A percentile compares a stretch with the other conserved stretches of the same genome.
These are phyloP conservation scores for Desmophyllum pertusum DNA, from an alignment of 92 coral and sea anemone species.

Conservation along the genomic window DNA sequence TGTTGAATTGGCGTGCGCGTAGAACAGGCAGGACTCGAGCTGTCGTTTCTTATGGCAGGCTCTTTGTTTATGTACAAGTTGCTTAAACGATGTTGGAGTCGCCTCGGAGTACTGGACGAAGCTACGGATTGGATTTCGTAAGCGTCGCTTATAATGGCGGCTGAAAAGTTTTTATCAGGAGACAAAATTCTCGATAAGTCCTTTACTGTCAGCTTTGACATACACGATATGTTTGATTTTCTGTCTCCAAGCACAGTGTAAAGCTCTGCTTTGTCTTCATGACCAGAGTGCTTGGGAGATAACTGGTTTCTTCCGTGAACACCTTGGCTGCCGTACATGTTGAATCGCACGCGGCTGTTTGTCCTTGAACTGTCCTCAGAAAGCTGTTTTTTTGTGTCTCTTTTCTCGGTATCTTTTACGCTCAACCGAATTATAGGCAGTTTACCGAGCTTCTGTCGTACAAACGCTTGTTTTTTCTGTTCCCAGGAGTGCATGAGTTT, in stretches of 20 bases:
- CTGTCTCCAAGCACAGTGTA: not conserved
- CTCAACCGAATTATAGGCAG: not conserved
- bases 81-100: not conserved
- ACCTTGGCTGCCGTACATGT: not conserved
- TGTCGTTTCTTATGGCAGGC: not conserved
- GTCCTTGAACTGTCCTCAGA: not conserved
- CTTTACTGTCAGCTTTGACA: constrained; percentile 11
- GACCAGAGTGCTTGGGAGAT: not conserved
- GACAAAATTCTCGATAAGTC: constrained; percentile 9
- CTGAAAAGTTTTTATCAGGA: not conserved
- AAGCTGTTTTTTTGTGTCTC: not conserved
- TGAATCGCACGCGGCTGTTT: not conserved
- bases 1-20: not conserved
- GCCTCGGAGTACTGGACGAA: constrained; percentile 4
- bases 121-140: not conserved
- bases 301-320: not conserved
- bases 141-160: not conserved
- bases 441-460: not conserved
- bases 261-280: not conserved
- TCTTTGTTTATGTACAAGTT: not conserved
- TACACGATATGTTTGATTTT: not conserved
- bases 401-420: not conserved
- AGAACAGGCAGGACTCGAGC: not conserved
- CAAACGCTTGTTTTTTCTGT: not conserved
- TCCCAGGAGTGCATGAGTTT: constrained; percentile 11